These are phyloP conservation scores for Apistogramma diplotaenia DNA, from an alignment of 2,113 vertebrate genomes.

Conservation along the genomic window DNA sequence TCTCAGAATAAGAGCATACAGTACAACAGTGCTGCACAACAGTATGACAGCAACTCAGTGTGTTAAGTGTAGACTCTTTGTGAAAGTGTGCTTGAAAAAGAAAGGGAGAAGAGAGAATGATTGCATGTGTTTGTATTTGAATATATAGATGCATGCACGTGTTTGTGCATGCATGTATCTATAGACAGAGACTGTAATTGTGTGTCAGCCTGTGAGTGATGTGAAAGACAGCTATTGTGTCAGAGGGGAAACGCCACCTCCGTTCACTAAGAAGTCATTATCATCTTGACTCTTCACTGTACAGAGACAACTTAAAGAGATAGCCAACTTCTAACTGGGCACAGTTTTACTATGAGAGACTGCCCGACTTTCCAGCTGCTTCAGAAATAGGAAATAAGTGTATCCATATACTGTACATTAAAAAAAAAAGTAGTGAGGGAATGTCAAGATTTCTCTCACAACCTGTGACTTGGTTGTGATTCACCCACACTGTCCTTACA, in stretches of 20 bases:
- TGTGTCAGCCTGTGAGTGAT: constrained; percentile 23
- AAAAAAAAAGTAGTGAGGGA: neutral
- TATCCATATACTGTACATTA: neutral
- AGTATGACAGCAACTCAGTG: constrained; percentile 55
- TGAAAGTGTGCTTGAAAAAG: constrained; percentile 32
- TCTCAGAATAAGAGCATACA: constrained; percentile 37
- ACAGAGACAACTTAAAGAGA: constrained; percentile 32
- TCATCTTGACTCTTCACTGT: constrained; percentile 42
- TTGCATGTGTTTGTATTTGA: constrained; percentile 28
- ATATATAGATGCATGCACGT: constrained; percentile 12
- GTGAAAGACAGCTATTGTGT: constrained; percentile 67
- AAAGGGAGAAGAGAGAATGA: constrained; percentile 9
- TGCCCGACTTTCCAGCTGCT: neutral
- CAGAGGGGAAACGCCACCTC: constrained; percentile 59
- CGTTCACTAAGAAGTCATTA: constrained; percentile 59
- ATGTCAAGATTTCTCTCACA: neutral
- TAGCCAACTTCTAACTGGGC: neutral
- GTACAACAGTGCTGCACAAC: constrained; percentile 22
- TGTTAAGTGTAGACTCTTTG: constrained; percentile 47
- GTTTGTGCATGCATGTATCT: constrained; percentile 32
- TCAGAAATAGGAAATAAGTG: neutral
- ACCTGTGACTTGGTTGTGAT: constrained; percentile 13
- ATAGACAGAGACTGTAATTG: constrained; percentile 49
- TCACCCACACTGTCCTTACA: constrained; percentile 10
- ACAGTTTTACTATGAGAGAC: neutral